These are phyloP conservation scores for Leptodactylus fuscus DNA, from an alignment of 2,113 vertebrate genomes.

Conservation along the genomic window DNA sequence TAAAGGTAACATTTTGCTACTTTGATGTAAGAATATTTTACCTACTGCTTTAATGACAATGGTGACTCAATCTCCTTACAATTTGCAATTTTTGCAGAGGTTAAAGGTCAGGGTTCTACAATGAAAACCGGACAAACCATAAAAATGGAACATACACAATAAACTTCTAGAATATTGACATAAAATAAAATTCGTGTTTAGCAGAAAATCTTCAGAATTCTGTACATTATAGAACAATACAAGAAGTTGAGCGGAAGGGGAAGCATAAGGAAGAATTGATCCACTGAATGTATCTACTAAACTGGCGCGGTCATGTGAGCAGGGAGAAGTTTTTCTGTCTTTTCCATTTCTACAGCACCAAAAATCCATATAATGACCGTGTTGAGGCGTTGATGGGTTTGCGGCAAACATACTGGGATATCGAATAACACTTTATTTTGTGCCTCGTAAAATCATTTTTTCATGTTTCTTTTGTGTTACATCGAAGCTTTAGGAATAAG, in stretches of 20 bases:
- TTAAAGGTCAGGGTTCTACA: too few species aligned
- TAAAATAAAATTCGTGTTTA: too few species aligned
- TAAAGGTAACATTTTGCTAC: too few species aligned
- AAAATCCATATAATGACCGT: background rate
- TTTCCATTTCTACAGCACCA: too few species aligned
- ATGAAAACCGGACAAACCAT: background rate
- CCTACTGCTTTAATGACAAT: too few species aligned
- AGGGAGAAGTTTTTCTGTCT: background rate
- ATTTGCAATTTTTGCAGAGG: too few species aligned
- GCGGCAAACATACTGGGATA: background rate
- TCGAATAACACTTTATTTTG: background rate
- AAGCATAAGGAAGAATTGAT: background rate
- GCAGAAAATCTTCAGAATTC: too few species aligned
- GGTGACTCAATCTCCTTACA: too few species aligned
- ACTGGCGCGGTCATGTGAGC: background rate
- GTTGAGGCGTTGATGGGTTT: background rate
- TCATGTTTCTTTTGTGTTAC: background rate
- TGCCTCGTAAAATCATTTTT: background rate
- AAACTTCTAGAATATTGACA: background rate
- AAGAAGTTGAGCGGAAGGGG: too few species aligned
- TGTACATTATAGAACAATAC: too few species aligned
- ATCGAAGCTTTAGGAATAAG: background rate
- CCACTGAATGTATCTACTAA: background rate
- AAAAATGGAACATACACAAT: background rate
- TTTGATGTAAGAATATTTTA: too few species aligned